These are phyloP conservation scores for Drosophila tropicalis DNA, from an alignment of 1,140 invertebrate species.

Conservation along the genomic window DNA sequence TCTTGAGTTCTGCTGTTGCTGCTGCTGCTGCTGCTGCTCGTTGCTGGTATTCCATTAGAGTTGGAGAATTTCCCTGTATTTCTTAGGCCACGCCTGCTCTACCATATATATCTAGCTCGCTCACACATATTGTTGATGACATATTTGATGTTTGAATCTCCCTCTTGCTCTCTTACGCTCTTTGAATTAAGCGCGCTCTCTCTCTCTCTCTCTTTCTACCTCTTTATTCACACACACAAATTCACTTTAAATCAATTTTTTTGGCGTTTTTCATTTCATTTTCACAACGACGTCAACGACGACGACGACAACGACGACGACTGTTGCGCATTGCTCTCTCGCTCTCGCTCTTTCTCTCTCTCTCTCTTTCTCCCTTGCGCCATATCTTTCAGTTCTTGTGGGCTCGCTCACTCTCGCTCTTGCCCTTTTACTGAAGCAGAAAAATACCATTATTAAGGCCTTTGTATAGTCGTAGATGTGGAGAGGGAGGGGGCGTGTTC, in stretches of 20 bases:
- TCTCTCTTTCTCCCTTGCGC: slow-evolving; percentile 20
- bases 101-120: slow-evolving; percentile 33
- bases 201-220: slow-evolving; percentile 1
- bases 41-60: not conserved
- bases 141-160: too few species aligned
- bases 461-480: slow-evolving; percentile 8
- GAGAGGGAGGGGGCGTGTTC: too few species aligned
- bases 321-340: slow-evolving; percentile 57
- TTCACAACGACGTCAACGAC: slow-evolving; percentile 46
- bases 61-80: slow-evolving; percentile 69
- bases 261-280: slow-evolving; percentile 80
- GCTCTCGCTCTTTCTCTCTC: slow-evolving; percentile 21
- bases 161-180: slow-evolving; percentile 9
- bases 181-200: not conserved
- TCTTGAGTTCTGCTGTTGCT: slow-evolving; percentile 15
- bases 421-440: slow-evolving; percentile 54
- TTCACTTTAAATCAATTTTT: slow-evolving; percentile 82
- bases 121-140: slow-evolving; percentile 12
- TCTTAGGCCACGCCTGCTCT: slow-evolving; percentile 66
- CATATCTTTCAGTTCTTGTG: not conserved
- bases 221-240: slow-evolving; percentile 49
- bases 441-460: slow-evolving; percentile 74
- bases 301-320: slow-evolving; percentile 32
- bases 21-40: slow-evolving; percentile 30
- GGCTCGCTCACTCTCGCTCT: slow-evolving; percentile 12